Base-by-base conservation (phyloP, 2,113 vertebrate species). In the Bubalus kerabau region DNA sequence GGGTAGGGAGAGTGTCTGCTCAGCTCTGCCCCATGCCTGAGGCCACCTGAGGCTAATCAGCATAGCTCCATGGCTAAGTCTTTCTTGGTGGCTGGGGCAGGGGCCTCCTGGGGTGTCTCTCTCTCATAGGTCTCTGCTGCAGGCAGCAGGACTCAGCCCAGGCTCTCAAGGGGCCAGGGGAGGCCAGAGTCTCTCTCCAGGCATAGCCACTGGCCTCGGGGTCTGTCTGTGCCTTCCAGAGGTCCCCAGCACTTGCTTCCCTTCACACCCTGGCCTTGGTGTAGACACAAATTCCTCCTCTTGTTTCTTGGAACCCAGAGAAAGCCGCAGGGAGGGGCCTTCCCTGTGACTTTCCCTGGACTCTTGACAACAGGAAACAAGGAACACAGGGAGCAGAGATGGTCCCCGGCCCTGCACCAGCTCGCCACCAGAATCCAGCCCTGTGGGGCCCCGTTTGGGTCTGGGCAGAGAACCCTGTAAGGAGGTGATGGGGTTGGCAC, bases 71-170 rank as follows among this genome's bases (percentile, higher is more conserved):
- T 19, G 13, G 57, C 59, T 60, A 87, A 48, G 40, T 74, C 60
- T 67, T 95, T 67, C 57, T 84, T 10, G 54, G 46, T n/a, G 57
- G 90, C 82, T 87, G 93, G 56, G n/a, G 54, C 67, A 17, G 82
- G 81, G 64, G 17, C 52, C 78, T 64, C 46, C 59, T 26, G 21
- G 76, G 71, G 57, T 62, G 16, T 71, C 48, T 86, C 13, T 82
- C 15, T 94, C 56, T 60, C 28, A 48, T 19, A 23, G 36, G 21
- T 85, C 52, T 40, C 54, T 74, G 52, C 87, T 62, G 48, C 71
- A 56, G 84, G 56, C n/a, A 23, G 21, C 16, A 46, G 64, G 16
- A 89, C n/a, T 90, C 9, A 7, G 83, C 40, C 52, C 11, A 13
- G 43, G 50, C 32, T 91, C 23, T 87, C 56, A 46, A 28, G 67